Base-by-base conservation (phyloP, 92 coral and sea anemone species). In the Galaxea fascicularis region DNA sequence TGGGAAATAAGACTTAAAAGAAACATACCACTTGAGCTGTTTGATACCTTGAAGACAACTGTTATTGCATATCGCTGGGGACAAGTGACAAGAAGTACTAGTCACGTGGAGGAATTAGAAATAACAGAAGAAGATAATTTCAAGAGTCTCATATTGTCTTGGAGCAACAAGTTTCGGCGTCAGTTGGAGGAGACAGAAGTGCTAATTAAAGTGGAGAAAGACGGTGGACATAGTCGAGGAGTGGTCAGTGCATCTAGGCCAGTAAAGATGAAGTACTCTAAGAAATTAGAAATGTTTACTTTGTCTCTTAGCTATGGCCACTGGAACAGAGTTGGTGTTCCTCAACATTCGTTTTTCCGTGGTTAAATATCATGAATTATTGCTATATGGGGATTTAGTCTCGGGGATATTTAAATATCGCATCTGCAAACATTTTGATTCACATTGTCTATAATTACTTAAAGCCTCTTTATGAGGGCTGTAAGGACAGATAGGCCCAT, bases 241-340 rank as follows among this genome's bases (percentile, higher is more conserved):
- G 85, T 80, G 78, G 66, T 83, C 56, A 80, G 68, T 72, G 59
- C 76, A 83, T 16, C 79, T 73, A 83, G 86, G 86, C 86, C 77
- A 82, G 86, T 68, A n/a, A 82, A 82, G 76, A 73, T 83, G 58
- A 73, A 83, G 76, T 72, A 83, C 76, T 73, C 87, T 73, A 83
- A 59, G 87, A 83, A 83, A 52, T 80, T 83, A 72, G 73, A 83
- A 73, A 70, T 83, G 75, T 59, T 83, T 83, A 52, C 75, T 83
- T 83, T 73, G 79, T 72, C 41, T 83, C 87, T 83, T 21, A 57
- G 87, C 21, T 83, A 83, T 83, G 80, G 80, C 80, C 86, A 82
- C 78, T 82, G 86, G 78, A 82, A 82, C 86, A 82, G 86, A 82
- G 74, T 82, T 69, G 86, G 86, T 71, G 86, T 82, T 82, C 86